phyloP scores from a whole-genome alignment of 2,888 invertebrate genomes.

The Euspilapteryx auroguttella region DNA sequence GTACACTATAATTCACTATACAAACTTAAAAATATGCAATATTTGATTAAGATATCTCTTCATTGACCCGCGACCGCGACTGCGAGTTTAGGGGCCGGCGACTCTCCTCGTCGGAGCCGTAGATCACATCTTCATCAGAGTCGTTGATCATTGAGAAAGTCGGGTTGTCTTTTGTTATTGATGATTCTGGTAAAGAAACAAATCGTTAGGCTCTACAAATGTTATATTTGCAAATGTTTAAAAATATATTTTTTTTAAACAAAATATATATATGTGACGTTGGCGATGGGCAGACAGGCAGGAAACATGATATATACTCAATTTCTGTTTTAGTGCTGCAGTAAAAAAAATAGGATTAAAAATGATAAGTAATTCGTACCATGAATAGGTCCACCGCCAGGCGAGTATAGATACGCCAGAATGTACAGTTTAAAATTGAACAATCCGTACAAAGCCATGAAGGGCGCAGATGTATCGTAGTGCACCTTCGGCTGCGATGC shows the following conservation, averaged over 20 bases:
- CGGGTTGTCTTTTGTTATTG: constrained; percentile 95
- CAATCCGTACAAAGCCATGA: constrained; percentile 93
- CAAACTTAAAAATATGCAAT: too few species aligned
- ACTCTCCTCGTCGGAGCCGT: constrained; percentile 89
- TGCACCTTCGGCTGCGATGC: constrained; percentile 85
- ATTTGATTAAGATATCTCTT: too few species aligned
- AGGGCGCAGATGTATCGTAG: constrained; percentile 91
- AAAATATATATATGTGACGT: too few species aligned
- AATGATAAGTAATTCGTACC: constrained; percentile 74
- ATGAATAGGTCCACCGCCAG: constrained; percentile 77
- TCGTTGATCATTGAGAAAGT: constrained; percentile 98
- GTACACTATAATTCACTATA: too few species aligned
- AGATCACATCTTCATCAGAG: constrained; percentile 95
- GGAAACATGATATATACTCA: too few species aligned
- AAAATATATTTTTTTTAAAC: too few species aligned
- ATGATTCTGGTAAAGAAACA: constrained; percentile 77
- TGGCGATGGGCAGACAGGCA: too few species aligned
- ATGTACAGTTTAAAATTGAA: constrained; percentile 92
- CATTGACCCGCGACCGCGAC: constrained; percentile 66
- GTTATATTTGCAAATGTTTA: too few species aligned
- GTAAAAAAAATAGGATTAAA: too few species aligned
- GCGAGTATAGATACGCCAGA: constrained; percentile 94
- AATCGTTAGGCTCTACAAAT: too few species aligned
- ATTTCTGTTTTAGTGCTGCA: too few species aligned
- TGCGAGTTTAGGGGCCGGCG: constrained; percentile 76